phyloP scores from a whole-genome alignment of 2,797 vertebrate genomes.

The Sarcoramphus papa region DNA sequence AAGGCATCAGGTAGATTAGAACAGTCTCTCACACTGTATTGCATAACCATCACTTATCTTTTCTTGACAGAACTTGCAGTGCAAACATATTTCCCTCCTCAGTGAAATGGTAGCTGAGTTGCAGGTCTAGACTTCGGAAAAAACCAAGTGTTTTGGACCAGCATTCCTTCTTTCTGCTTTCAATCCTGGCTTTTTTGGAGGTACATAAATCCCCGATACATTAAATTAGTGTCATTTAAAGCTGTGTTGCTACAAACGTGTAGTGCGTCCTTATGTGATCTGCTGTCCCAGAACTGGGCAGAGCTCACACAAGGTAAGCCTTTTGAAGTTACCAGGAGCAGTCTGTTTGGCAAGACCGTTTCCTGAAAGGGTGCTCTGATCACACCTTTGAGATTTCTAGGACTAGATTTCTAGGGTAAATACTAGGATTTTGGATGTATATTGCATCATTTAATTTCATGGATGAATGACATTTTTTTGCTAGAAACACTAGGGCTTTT shows the following conservation, averaged over 20 bases:
- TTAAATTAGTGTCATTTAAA: neutral
- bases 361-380: neutral
- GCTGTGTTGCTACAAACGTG: neutral
- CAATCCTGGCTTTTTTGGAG: neutral
- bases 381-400: neutral
- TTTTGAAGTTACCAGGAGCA: neutral
- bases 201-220: rapidly evolving
- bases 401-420: neutral
- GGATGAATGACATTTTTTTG: neutral
- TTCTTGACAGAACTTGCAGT: neutral
- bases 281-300: neutral
- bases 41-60: neutral
- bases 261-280: neutral
- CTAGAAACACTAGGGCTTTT: neutral
- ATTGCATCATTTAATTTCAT: neutral
- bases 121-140: neutral
- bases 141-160: neutral
- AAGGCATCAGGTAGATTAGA: neutral
- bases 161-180: neutral
- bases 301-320: neutral
- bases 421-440: neutral
- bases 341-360: neutral
- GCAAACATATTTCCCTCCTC: neutral
- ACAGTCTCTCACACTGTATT: neutral
- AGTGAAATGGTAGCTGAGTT: neutral